Evolutionary conservation across 30 jellyfish, hydroid and myxozoan species (phyloP).

Genomic region (Aurelia aurita complex sp. Pacific): DNA sequence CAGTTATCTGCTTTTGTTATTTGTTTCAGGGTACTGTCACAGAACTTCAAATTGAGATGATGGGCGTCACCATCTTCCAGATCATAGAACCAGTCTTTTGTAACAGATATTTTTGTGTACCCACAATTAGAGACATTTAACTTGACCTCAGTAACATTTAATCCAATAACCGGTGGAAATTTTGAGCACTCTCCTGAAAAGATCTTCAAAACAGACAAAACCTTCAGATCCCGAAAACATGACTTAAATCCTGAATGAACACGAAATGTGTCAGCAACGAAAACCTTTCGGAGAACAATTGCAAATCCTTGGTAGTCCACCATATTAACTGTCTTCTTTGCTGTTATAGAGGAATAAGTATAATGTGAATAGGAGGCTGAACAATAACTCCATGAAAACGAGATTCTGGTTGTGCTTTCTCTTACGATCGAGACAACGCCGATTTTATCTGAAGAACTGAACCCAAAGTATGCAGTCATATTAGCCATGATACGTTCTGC

Average conservation of each 20-base stretch:
- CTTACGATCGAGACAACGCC: conserved; percentile 52
- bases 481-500: conserved; percentile 12
- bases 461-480: conserved; percentile 48
- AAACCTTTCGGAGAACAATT: conserved; percentile 56
- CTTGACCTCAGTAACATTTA: conserved; percentile 12
- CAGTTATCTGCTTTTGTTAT: conserved; percentile 40
- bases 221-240: conserved; percentile 47
- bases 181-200: conserved; percentile 65
- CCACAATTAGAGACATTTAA: conserved; percentile 54
- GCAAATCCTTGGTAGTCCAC: conserved; percentile 68
- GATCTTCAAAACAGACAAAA: conserved; percentile 17
- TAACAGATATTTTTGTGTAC: conserved; percentile 19
- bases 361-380: conserved; percentile 36
- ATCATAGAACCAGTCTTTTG: conserved; percentile 64
- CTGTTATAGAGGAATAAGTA: conserved; percentile 2
- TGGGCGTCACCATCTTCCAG: conserved; percentile 78
- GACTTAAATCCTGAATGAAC: conserved; percentile 51
- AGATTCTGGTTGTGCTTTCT: conserved; percentile 28
- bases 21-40: conserved; percentile 1
- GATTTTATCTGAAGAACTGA: conserved; percentile 38
- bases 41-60: conserved; percentile 13
- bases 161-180: conserved; percentile 53
- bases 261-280: conserved; percentile 47
- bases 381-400: conserved; percentile 80
- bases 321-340: not conserved